Evolutionary conservation across 2,113 vertebrate species (phyloP).

Genomic region (Triplophysa dalaica): DNA sequence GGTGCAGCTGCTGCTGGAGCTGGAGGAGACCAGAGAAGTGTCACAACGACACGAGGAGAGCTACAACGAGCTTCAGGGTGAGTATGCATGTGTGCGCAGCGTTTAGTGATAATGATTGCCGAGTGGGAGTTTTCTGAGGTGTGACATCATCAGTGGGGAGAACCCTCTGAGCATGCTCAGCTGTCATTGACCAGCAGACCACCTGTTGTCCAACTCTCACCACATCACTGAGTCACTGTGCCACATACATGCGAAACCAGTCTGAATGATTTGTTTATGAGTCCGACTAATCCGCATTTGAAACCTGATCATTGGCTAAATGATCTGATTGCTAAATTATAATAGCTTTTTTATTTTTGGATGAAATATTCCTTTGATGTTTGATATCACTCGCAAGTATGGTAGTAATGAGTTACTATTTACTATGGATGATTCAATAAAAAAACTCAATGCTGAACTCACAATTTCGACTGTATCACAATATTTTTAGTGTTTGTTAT

Average conservation of each 20-base stretch:
- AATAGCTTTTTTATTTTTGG: too few species aligned
- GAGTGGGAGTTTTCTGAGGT: constrained; percentile 11
- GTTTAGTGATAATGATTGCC: constrained; percentile 3
- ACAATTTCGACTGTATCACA: too few species aligned
- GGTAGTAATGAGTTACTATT: not conserved
- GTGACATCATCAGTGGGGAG: constrained; percentile 34
- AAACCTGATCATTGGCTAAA: not conserved
- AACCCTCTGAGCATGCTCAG: constrained; percentile 35
- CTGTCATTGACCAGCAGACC: constrained; percentile 23
- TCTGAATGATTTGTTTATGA: too few species aligned
- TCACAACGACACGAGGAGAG: constrained; percentile 73
- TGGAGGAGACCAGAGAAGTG: constrained; percentile 73
- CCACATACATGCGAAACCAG: not conserved
- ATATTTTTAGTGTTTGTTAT: too few species aligned
- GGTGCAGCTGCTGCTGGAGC: constrained; percentile 73
- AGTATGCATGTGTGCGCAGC: constrained; percentile 39
- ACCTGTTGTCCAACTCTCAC: constrained; percentile 30
- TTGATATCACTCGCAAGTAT: not conserved
- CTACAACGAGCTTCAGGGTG: constrained; percentile 76
- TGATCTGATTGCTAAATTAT: too few species aligned
- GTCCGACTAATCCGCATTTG: too few species aligned
- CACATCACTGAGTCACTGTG: constrained; percentile 20
- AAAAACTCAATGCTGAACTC: too few species aligned
- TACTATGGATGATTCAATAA: not conserved
- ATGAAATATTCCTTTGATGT: constrained; percentile 1